phyloP scores from a whole-genome alignment of 2,888 invertebrate genomes.

The Tribolium freemani region DNA sequence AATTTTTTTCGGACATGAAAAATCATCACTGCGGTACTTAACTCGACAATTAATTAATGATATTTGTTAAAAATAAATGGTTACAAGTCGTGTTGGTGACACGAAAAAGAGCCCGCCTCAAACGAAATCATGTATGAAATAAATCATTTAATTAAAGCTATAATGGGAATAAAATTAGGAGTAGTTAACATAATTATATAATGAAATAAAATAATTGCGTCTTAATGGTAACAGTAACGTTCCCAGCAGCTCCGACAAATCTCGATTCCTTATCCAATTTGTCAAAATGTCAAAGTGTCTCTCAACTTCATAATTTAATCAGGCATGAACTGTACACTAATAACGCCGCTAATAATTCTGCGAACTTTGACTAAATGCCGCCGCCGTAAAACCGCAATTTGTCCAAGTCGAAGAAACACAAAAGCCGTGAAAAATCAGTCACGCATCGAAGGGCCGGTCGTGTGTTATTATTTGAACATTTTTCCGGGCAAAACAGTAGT shows the following conservation, averaged over 20 bases:
- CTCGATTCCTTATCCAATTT: conserved; percentile 10
- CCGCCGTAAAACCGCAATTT: conserved; percentile 23
- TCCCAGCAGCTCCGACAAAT: conserved; percentile 14
- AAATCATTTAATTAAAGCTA: conserved; percentile 12
- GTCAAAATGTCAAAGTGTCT: conserved; percentile 13
- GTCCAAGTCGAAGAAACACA: conserved; percentile 20
- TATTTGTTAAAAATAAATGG: background rate
- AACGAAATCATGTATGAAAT: background rate
- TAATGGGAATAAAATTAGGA: conserved; percentile 12
- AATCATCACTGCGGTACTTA: background rate
- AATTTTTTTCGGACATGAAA: background rate
- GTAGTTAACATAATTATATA: conserved; percentile 22
- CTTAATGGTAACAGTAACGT: conserved; percentile 18
- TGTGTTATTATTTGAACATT: background rate
- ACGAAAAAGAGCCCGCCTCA: background rate
- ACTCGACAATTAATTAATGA: background rate
- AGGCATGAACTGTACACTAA: conserved; percentile 6
- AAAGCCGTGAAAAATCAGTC: conserved; percentile 22
- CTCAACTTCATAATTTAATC: conserved; percentile 3
- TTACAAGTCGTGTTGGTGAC: background rate
- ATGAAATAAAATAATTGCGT: conserved; percentile 19
- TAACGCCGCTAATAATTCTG: background rate
- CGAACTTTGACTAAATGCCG: background rate
- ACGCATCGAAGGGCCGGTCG: background rate
- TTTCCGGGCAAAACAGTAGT: conserved; percentile 33